Base-by-base conservation (phyloP, 1,140 invertebrate genomes). In the Zaprionus kolodkinae region DNA sequence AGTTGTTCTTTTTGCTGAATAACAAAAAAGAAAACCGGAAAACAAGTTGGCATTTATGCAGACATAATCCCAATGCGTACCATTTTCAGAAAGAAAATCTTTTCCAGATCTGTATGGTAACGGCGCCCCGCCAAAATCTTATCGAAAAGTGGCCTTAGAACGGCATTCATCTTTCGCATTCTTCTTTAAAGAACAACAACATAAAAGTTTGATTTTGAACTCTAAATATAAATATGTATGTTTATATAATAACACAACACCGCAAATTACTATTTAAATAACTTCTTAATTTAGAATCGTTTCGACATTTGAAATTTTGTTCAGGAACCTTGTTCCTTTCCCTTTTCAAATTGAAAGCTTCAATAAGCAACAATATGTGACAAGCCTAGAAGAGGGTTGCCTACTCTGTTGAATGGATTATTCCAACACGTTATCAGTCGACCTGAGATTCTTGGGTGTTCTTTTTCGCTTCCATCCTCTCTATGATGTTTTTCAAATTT, bases 231-330 rank as follows among this genome's bases (percentile, higher is more conserved):
- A 2, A 0, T 33, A 33, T 33, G 7, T 33, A 33, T 33, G 30
- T 33, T 10, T 9, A 35, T 35, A 6, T 35, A 25, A 25, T 9
- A 2, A 62, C 33, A 50, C 33, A 6, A 38, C 38, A 54, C 3
- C 6, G 2, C 1, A n/a, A 54, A 15, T 11, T 64, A 54, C 11
- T 45, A 0, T 15, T 13, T 21, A 63, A 61, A 63, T 15, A 25
- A 35, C 6, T 38, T 38, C 21, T 27, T 64, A 64, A 38, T 64
- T 64, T 54, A n/a, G 33, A 64, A 35, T 62, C 15, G 36, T 38
- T 13, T 15, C 17, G 35, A 48, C 60, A 62, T 50, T 27, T 48
- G 60, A 10, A 64, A 54, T 52, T 52, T 63, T 7, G 45, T 33
- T 6, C 10, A 50, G 10, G 5, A 25, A 25, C 5, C 3, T 50